Base-by-base conservation (phyloP, 2,113 vertebrate species). In the Stigmatopora nigra region DNA sequence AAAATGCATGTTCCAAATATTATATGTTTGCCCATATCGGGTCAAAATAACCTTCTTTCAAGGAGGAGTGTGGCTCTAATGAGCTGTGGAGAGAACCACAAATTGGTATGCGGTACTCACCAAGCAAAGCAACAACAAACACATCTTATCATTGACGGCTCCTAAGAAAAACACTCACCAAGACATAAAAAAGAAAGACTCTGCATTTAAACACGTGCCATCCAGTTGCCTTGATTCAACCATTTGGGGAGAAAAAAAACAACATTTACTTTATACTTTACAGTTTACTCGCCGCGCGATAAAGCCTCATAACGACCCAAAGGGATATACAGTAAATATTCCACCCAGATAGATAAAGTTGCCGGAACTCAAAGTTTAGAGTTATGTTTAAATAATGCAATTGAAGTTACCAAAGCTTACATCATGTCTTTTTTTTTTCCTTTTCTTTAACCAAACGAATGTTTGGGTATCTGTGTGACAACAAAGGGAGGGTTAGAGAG, bases 401-500 rank as follows among this genome's bases (percentile, higher is more conserved):
- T 59, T 78, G 67, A 55, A 53, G 73, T 91, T 90, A 75, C 87
- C 75, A 67, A 59, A 76, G 69, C 67, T 91, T 88, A 85, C 87
- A 84, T 90, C 86, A 89, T 82, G 25, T 64, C 62, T 5, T 12
- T 10, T 12, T 6, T 17, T 59, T 59, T 36, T 59, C 16, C 31
- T 44, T 45, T 61, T n/a, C 9, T 41, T 41, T 41, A 41, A 4
- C 38, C 38, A 38, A 61, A 45, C 57, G 52, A 67, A 20, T 58
- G 52, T 67, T 46, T 22, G 58, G 60, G 62, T 57, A 49, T 67
- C 53, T 63, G 48, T 64, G 53, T 38, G 56, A 60, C 15, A n/a
- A n/a, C 11, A 5, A 11, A 17, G 58, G 36, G 10, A n/a, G n/a
- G 57, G 10, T 38, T 12, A 7, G 22, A 14, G 38, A 41, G 38